Percentiles rank a stretch among this genome's conserved stretches.
phyloP scores from a whole-genome alignment of 2,888 invertebrate species.

The Plagiodera versicolora region DNA sequence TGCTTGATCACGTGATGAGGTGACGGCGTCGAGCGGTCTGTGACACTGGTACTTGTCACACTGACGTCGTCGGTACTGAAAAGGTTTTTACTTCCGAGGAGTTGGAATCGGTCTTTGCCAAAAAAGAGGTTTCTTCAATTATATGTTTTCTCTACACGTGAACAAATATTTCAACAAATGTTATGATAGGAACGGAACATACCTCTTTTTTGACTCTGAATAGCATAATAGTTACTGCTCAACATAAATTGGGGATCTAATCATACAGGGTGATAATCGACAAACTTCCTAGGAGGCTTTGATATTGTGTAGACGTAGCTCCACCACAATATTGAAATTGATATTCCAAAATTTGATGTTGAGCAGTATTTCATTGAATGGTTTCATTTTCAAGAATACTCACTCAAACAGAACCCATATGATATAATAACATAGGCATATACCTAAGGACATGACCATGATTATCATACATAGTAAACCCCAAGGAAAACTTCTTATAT shows the following conservation, averaged over 20 bases:
- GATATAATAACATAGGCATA: constrained; percentile 89
- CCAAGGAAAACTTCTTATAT: constrained; percentile 80
- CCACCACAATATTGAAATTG: too few species aligned
- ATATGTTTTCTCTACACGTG: background rate
- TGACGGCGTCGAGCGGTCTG: constrained; percentile 68
- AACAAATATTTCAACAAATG: background rate
- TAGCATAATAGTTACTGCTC: background rate
- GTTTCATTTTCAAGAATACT: constrained; percentile 56
- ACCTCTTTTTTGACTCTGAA: background rate
- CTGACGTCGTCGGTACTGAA: constrained; percentile 71
- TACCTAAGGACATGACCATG: constrained; percentile 77
- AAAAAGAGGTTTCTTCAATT: constrained; percentile 12
- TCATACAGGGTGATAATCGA: too few species aligned
- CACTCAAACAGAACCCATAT: constrained; percentile 93
- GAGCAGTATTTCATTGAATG: background rate
- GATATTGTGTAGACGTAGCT: too few species aligned
- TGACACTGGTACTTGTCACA: constrained; percentile 67
- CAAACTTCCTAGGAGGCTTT: too few species aligned
- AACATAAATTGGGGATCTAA: background rate
- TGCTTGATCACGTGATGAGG: constrained; percentile 62
- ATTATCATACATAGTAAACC: constrained; percentile 76
- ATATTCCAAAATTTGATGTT: background rate
- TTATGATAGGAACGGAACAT: background rate
- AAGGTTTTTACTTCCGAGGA: constrained; percentile 35
- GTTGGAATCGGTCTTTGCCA: constrained; percentile 26